Conservation (phyloP, 2,113 vertebrate genomes). For the Alectura lathami region DNA sequence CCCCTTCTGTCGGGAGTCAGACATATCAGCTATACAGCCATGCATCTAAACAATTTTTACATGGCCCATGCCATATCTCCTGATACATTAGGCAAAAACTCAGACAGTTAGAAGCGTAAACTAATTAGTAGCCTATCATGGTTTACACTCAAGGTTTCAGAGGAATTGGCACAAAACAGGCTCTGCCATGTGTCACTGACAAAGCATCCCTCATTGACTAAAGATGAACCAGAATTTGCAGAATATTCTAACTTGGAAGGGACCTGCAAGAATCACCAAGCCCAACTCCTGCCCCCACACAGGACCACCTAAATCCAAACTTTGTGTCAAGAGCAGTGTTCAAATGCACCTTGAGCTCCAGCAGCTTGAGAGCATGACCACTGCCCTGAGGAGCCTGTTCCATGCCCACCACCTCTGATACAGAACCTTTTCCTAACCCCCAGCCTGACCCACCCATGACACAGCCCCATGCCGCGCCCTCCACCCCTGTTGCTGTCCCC, state of each 20-base stretch:
- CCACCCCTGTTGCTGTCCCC: neutral
- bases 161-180: fast-evolving
- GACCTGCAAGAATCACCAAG: neutral
- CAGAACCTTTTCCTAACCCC: neutral
- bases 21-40: neutral
- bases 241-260: neutral
- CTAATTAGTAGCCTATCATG: fast-evolving
- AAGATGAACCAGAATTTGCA: no score
- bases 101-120: fast-evolving
- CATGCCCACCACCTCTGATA: neutral
- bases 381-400: neutral
- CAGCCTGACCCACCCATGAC: neutral
- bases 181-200: fast-evolving
- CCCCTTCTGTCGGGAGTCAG: neutral
- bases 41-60: neutral
- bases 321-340: neutral
- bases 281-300: neutral
- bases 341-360: neutral
- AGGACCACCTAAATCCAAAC: neutral
- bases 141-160: fast-evolving
- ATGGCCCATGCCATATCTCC: neutral
- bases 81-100: fast-evolving
- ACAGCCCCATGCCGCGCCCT: neutral
- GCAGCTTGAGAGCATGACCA: neutral
- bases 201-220: fast-evolving